Evolutionary conservation across 2,113 vertebrate genomes (phyloP).

Genomic region (Cariama cristata): DNA sequence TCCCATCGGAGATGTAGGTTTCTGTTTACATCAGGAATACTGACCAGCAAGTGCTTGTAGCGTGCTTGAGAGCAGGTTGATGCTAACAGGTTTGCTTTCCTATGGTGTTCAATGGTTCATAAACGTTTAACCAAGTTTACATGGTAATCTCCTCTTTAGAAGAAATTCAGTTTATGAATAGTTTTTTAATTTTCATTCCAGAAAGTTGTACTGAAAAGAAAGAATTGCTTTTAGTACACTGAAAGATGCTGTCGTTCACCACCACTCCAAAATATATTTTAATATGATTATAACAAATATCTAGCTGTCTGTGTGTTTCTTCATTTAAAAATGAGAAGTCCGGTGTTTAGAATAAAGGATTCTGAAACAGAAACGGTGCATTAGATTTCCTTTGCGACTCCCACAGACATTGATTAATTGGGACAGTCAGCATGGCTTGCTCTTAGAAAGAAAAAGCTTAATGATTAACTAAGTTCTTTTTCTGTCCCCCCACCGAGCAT

Average conservation of each 20-base stretch:
- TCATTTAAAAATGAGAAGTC: conserved; percentile 9
- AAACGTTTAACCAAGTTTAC: background rate
- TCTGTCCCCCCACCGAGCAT: conserved; percentile 26
- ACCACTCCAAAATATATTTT: background rate
- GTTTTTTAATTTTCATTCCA: background rate
- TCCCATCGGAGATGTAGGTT: background rate
- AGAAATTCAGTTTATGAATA: background rate
- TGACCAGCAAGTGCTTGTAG: background rate
- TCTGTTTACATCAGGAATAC: background rate
- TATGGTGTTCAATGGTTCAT: background rate
- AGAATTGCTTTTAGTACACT: background rate
- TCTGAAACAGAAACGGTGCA: conserved; percentile 32
- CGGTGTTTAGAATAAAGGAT: conserved; percentile 36
- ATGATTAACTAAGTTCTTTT: conserved; percentile 67
- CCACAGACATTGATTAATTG: conserved; percentile 79
- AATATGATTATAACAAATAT: background rate
- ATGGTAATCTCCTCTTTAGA: background rate
- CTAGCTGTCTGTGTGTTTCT: background rate
- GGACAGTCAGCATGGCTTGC: conserved; percentile 62
- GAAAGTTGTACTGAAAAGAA: background rate
- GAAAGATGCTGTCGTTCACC: background rate
- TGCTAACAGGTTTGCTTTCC: background rate
- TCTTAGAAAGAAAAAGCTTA: conserved; percentile 57
- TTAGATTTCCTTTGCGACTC: conserved; percentile 50
- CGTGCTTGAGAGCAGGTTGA: background rate